phyloP scores from a whole-genome alignment of 2,888 invertebrate species.

The Cyclophora albipunctata region DNA sequence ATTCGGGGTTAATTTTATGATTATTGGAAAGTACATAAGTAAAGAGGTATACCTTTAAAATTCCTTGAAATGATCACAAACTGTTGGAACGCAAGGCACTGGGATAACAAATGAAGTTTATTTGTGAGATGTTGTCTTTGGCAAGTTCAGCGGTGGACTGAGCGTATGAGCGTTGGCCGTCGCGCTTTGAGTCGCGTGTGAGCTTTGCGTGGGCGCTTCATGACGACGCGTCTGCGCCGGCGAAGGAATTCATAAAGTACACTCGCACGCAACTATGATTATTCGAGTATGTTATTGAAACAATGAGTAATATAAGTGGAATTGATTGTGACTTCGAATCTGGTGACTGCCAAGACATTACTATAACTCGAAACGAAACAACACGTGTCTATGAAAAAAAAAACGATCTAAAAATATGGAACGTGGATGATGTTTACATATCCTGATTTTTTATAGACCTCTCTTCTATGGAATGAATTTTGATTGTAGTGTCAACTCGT shows the following conservation, averaged over 20 bases:
- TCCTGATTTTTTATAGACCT: too few species aligned
- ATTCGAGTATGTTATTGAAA: conserved; percentile 1
- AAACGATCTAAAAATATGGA: too few species aligned
- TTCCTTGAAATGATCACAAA: conserved; percentile 18
- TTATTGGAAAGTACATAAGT: too few species aligned
- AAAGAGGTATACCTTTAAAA: background rate
- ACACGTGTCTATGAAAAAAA: too few species aligned
- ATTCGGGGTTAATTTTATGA: too few species aligned
- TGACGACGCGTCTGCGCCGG: conserved; percentile 40
- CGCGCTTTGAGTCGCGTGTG: conserved; percentile 45
- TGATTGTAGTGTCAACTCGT: too few species aligned
- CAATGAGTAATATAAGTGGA: too few species aligned
- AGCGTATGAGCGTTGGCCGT: conserved; percentile 32
- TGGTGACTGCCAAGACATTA: too few species aligned
- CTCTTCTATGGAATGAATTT: too few species aligned
- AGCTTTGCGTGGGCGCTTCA: conserved; percentile 58
- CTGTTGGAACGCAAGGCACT: conserved; percentile 20
- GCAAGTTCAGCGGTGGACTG: conserved; percentile 62
- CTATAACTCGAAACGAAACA: too few species aligned
- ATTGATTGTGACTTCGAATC: too few species aligned
- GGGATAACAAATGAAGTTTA: conserved; percentile 15
- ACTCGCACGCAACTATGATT: conserved; percentile 14
- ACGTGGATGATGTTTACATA: too few species aligned
- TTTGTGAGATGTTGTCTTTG: conserved; percentile 44
- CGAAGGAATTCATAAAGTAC: conserved; percentile 31